These are phyloP conservation scores for Ischnura elegans DNA, from an alignment of 2,888 invertebrate species.

Conservation along the genomic window DNA sequence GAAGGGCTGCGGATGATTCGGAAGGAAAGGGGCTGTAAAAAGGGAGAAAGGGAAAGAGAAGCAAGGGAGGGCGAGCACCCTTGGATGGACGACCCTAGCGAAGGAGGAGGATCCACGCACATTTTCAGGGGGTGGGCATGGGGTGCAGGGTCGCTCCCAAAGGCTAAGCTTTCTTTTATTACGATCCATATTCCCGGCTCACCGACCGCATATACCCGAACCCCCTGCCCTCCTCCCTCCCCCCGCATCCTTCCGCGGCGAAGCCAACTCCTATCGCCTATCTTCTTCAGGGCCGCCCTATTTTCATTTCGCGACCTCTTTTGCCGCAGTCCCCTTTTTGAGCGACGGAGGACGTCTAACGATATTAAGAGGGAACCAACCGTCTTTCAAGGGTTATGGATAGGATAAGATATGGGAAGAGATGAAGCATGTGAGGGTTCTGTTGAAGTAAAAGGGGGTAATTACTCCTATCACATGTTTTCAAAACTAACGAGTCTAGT, in stretches of 20 bases:
- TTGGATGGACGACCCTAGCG: neutral
- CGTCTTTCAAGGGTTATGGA: neutral
- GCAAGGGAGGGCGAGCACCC: neutral
- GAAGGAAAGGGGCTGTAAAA: conserved; percentile 7
- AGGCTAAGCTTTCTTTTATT: conserved; percentile 65
- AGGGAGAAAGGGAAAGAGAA: neutral
- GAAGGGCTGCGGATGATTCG: conserved; percentile 38
- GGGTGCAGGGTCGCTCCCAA: neutral
- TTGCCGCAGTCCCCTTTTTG: conserved; percentile 32
- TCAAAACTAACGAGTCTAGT: no score
- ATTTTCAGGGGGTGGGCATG: neutral
- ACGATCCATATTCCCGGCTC: conserved; percentile 51
- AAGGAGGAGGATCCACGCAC: neutral
- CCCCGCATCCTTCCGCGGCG: neutral
- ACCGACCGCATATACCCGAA: no score
- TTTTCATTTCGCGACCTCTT: conserved; percentile 39
- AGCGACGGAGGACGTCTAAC: conserved; percentile 8
- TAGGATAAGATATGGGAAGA: neutral
- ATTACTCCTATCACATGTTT: neutral
- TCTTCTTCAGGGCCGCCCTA: conserved; percentile 5
- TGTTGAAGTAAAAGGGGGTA: neutral
- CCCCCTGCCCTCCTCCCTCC: neutral
- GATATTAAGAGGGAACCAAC: conserved; percentile 35
- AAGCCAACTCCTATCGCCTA: neutral
- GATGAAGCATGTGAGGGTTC: neutral